Percentiles rank a stretch among this genome's conserved stretches.
Evolutionary conservation across 2,888 invertebrate species (phyloP).

Genomic region (Andrena minutula): DNA sequence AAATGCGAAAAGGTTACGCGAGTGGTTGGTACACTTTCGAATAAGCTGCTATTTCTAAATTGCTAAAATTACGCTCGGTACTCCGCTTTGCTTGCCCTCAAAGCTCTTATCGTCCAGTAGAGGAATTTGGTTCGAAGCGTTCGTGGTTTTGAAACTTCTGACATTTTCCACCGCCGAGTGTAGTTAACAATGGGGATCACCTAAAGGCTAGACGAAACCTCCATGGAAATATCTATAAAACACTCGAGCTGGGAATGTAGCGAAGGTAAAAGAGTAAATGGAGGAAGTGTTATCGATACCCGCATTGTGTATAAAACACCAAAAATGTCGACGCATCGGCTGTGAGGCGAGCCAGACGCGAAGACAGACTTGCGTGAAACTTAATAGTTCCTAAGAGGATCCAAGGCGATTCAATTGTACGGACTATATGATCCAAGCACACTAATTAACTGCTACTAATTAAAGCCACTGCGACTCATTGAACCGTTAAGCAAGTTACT

Average conservation of each 20-base stretch:
- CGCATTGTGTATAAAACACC: no score
- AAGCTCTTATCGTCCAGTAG: slow-evolving; percentile 3
- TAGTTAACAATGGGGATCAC: no score
- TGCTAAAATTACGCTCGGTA: slow-evolving; percentile 8
- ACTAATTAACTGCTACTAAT: slow-evolving; percentile 4
- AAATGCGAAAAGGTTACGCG: slow-evolving; percentile 43
- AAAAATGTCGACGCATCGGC: background rate
- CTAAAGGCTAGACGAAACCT: no score
- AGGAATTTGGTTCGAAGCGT: background rate
- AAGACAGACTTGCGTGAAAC: background rate
- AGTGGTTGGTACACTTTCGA: slow-evolving; percentile 34
- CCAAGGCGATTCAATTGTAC: background rate
- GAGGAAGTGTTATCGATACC: no score
- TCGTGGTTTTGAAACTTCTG: background rate
- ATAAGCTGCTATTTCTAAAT: slow-evolving; percentile 46
- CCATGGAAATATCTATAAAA: no score
- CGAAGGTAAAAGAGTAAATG: no score
- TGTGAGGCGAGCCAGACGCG: background rate
- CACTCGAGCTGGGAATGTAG: no score
- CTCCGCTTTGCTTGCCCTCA: background rate
- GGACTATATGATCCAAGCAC: background rate
- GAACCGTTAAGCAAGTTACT: background rate
- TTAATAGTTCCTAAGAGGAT: background rate
- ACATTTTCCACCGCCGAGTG: background rate
- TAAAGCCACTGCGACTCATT: background rate